phyloP scores from a whole-genome alignment of 2,113 vertebrate genomes.

The Semnornis frantzii region DNA sequence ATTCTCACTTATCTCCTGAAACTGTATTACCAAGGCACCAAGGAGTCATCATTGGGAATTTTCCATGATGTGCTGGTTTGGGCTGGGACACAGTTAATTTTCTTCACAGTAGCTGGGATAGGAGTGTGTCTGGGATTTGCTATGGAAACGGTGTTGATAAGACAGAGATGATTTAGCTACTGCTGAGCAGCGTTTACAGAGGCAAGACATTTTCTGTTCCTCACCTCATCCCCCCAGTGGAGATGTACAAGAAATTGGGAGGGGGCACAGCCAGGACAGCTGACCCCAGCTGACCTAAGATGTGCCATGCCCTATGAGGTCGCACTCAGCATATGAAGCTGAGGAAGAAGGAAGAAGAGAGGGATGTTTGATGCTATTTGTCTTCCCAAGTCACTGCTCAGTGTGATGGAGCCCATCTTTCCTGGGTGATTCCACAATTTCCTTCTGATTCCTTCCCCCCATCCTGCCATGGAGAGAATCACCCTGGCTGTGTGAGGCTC shows the following conservation, averaged over 20 bases:
- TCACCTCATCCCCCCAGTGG: not conserved
- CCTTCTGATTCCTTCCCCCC: not conserved
- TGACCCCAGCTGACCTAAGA: not conserved
- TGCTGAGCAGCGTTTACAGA: not conserved
- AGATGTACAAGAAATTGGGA: not conserved
- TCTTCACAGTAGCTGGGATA: not conserved
- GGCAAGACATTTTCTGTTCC: not conserved
- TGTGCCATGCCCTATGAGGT: not conserved
- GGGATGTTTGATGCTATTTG: not conserved
- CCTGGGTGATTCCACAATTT: not conserved
- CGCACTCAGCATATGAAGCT: not conserved
- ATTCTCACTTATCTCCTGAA: not conserved
- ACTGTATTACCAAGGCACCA: not conserved
- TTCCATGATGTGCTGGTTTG: not conserved
- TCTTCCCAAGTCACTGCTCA: not conserved
- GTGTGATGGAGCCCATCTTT: not conserved
- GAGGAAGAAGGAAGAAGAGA: not conserved
- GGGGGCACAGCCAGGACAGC: not conserved
- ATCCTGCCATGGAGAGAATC: not conserved
- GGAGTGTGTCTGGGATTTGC: not conserved
- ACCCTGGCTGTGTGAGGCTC: not conserved
- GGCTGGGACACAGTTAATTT: not conserved
- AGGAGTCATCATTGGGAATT: not conserved
- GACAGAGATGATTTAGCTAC: not conserved
- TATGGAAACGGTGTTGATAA: not conserved